Base-by-base conservation (phyloP, 1,140 invertebrate genomes). In the Bombyx mori region DNA sequence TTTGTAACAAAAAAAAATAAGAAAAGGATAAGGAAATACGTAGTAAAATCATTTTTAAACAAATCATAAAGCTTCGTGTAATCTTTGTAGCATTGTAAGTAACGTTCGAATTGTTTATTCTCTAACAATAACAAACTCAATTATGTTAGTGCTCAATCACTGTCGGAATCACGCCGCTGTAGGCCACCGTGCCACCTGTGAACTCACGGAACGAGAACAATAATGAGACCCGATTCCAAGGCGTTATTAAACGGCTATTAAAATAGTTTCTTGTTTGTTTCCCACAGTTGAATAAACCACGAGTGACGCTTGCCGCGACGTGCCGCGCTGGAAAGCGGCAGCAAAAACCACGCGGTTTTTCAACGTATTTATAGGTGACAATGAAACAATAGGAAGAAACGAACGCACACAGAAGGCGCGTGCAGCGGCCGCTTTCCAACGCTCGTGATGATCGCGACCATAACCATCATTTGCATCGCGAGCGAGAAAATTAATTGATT, bases 401-500 rank as follows among this genome's bases (percentile, higher is more conserved):
- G 62, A 73, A 81, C 75, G 75, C 79, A 78, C 75, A 80, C 64
- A 66, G 57, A 58, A 56, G 65, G 71, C 66, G 65, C 57, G 57
- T 63, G 65, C 65, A 61, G 69, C 71, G 71, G 58, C 69, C 70
- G 74, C 79, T 85, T 85, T 85, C 81, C 77, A 82, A 73, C 69
- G 71, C 63, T 51, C 61, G 44, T 70, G 46, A 67, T 75, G 75
- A 77, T 77, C 73, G 72, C 66, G 59, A 69, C 67, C 68, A 80
- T 81, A 82, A 83, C 73, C 77, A 81, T 79, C 72, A 76, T 77
- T 77, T 82, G 79, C 79, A 82, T 81, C 82, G 77, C 81, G 69
- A 66, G 69, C 58, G 75, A 74, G 82, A 81, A 82, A 82, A 85
- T 77, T 77, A 78, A 80, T 81, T 71, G 71, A 66, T 65, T 59